Percentiles rank a stretch among this genome's conserved stretches.
These are phyloP conservation scores for Hirtodrosophila trivittata DNA, from an alignment of 2,888 invertebrate genomes.

Conservation along the genomic window DNA sequence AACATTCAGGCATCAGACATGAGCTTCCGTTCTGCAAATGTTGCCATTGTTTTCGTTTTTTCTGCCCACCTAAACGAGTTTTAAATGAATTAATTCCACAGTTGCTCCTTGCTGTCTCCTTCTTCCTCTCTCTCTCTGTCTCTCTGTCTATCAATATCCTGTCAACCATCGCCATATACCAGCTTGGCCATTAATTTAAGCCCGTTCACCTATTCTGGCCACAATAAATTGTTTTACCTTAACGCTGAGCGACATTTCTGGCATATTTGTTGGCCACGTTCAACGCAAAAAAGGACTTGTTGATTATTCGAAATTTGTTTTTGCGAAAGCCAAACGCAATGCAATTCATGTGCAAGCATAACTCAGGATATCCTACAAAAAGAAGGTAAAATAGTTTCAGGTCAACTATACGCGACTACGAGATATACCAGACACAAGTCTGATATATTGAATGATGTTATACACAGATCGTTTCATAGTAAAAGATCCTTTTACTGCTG, in stretches of 20 bases:
- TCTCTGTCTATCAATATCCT: not conserved
- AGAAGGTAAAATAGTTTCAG: too few species aligned
- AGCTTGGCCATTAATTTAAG: constrained; percentile 26
- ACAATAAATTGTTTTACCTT: constrained; percentile 23
- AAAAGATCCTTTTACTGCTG: too few species aligned
- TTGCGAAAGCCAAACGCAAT: constrained; percentile 15
- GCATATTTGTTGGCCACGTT: constrained; percentile 13
- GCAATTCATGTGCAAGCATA: constrained; percentile 2
- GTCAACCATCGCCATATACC: not conserved
- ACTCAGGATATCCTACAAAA: not conserved
- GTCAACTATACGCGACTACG: too few species aligned
- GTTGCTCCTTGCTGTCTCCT: constrained; percentile 17
- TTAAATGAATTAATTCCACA: constrained; percentile 76
- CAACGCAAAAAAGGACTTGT: constrained; percentile 8
- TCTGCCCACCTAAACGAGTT: constrained; percentile 61
- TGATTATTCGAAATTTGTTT: constrained; percentile 21
- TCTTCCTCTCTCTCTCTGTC: not conserved
- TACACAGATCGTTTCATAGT: too few species aligned
- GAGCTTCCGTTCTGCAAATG: constrained; percentile 50
- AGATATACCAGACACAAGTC: too few species aligned
- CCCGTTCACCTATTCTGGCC: constrained; percentile 15
- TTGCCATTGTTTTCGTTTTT: constrained; percentile 35
- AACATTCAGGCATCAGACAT: constrained; percentile 51
- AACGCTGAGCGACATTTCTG: constrained; percentile 18
- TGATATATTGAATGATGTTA: too few species aligned